Base-by-base conservation (phyloP, 2,113 vertebrate species). In the Phaethon lepturus region DNA sequence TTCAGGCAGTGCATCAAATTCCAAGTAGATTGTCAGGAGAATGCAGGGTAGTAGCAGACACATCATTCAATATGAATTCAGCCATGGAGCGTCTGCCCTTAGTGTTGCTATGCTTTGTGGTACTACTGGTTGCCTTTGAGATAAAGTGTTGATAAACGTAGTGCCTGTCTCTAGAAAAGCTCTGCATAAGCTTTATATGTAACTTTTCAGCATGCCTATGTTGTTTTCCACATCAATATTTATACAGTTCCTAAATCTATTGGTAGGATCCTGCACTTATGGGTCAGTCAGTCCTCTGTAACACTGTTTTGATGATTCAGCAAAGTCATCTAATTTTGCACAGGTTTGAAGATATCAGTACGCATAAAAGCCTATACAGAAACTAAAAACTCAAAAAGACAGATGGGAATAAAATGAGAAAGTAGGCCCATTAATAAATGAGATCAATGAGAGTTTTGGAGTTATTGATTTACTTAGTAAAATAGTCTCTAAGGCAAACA, bases 1-100 rank as follows among this genome's bases (percentile, higher is more conserved):
- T 93, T 93, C 50, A 92, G 56, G 26, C 58, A 86, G 55, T 93
- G 49, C 53, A 93, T 95, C 90, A 90, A 63, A 74, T 78, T 90
- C 31, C 50, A 79, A 63, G 74, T 26, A 59, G 53, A 71, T 5
- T 94, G 52, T 77, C 88, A 83, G 44, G 33, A 95, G 47, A 95
- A 78, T 11, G 17, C 28, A 77, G 62, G 31, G n/a, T 55, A 59
- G 26, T 6, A 55, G 71, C 22, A 92, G 69, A 58, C 35, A 53
- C 38, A 67, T 87, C 6, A 86, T 75, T 92, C 74, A 87, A 49
- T 40, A 66, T 3, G 13, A 28, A 31, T 73, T 76, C 62, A 88
- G 44, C 24, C 49, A 26, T 20, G 17, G 55, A 89, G 10, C 14
- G n/a, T 42, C 49, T 89, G n/a, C 45, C 35, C 9, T 95, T 60